These are phyloP conservation scores for Microcebus ravelobensis DNA, from an alignment of 2,113 vertebrate genomes.

Conservation along the genomic window DNA sequence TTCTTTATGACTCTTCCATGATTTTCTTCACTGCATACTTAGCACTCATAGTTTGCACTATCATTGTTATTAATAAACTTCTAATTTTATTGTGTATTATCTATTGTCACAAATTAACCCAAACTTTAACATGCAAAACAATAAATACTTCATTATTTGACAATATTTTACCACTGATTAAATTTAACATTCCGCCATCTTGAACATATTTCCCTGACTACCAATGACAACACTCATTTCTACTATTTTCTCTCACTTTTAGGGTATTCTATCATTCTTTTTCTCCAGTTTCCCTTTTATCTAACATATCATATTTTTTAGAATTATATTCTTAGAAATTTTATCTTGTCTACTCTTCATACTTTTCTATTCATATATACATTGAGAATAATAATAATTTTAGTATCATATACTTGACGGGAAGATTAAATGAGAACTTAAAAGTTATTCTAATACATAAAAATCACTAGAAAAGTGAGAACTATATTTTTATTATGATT, in stretches of 20 bases:
- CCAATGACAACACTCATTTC: neutral
- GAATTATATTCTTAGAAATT: neutral
- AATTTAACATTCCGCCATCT: neutral
- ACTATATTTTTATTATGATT: neutral
- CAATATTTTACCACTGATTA: neutral
- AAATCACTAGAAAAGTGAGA: neutral
- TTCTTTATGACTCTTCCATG: neutral
- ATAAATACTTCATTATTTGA: neutral
- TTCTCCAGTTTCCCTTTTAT: neutral
- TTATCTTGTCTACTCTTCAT: neutral
- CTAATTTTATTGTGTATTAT: too few species aligned
- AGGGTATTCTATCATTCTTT: neutral
- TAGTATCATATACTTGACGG: neutral
- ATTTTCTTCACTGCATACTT: neutral
- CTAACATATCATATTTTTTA: neutral
- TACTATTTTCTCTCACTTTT: neutral
- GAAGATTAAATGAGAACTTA: neutral
- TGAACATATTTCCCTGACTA: neutral
- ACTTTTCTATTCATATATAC: neutral
- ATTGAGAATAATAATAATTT: neutral
- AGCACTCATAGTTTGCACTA: neutral
- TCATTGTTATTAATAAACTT: neutral
- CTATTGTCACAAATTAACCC: neutral
- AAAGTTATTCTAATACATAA: neutral
- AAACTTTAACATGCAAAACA: neutral